A percentile compares a stretch with the other conserved stretches of the same genome.
Evolutionary conservation across 1,140 invertebrate genomes (phyloP).

Genomic region (Aphelenchoides avenae): DNA sequence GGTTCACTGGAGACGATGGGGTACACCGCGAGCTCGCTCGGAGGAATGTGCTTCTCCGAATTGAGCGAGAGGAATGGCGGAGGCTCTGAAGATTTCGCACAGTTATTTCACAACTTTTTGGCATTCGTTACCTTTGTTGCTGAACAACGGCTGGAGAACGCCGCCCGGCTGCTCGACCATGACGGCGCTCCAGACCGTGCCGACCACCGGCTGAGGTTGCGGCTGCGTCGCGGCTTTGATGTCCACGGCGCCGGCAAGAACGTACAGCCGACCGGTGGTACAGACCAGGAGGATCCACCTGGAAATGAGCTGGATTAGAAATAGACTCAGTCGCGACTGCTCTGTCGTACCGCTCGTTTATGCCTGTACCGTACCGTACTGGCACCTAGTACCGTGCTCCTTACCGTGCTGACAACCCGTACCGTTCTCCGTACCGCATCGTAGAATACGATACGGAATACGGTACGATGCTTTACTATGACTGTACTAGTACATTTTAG

Average conservation of each 20-base stretch:
- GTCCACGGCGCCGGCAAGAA: conserved; percentile 24
- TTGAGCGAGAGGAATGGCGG: conserved; percentile 16
- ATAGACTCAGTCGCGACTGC: too few relatives aligned
- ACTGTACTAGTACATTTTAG: too few relatives aligned
- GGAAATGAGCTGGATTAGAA: conserved; percentile 8
- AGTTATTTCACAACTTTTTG: conserved; percentile 2
- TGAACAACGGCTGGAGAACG: conserved; percentile 26
- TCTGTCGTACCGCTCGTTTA: too few relatives aligned
- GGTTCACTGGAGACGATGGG: conserved; percentile 20
- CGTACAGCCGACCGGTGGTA: conserved; percentile 25
- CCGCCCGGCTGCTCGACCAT: conserved; percentile 25
- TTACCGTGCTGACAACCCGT: too few relatives aligned
- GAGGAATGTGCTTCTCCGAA: conserved; percentile 14
- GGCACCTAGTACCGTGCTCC: too few relatives aligned
- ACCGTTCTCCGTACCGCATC: too few relatives aligned
- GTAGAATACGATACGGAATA: too few relatives aligned
- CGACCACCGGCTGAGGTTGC: conserved; percentile 25
- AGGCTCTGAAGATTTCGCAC: conserved; percentile 8
- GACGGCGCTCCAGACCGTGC: conserved; percentile 29
- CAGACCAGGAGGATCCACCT: conserved; percentile 29
- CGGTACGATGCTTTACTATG: too few relatives aligned
- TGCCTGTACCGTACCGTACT: too few relatives aligned
- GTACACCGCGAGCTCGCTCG: conserved; percentile 23
- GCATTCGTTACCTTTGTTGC: conserved; percentile 5
- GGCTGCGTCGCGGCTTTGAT: conserved; percentile 12